phyloP scores from a whole-genome alignment of 2,797 vertebrate species.

The Choloepus didactylus region DNA sequence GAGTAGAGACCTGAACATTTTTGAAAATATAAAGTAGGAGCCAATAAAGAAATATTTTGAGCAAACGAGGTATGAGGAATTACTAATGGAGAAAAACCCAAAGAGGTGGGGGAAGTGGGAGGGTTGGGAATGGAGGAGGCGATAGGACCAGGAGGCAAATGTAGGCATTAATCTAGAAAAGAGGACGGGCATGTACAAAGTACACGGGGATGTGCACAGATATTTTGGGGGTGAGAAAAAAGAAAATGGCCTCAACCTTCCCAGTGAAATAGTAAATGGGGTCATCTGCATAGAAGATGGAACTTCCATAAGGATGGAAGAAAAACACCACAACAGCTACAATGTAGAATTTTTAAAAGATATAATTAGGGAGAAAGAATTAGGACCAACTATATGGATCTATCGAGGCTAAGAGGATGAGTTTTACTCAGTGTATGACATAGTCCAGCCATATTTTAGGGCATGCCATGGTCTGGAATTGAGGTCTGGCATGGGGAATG shows the following conservation, averaged over 20 bases:
- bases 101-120: background rate
- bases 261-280: background rate
- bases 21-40: background rate
- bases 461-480: background rate
- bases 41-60: background rate
- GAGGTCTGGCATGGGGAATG: background rate
- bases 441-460: slow-evolving; percentile 39
- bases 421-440: slow-evolving; percentile 34
- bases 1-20: background rate
- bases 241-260: background rate
- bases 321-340: background rate
- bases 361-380: slow-evolving; percentile 75
- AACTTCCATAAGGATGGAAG: background rate
- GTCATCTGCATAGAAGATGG: background rate
- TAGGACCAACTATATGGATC: slow-evolving; percentile 64
- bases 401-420: slow-evolving; percentile 52
- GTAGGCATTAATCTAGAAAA: background rate
- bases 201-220: background rate
- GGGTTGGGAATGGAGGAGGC: background rate
- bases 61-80: background rate
- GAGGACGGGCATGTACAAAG: background rate
- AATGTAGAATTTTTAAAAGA: slow-evolving; percentile 65
- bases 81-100: background rate
- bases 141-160: background rate
- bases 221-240: background rate